Percentiles rank a stretch among this genome's conserved stretches.
Evolutionary conservation across 2,888 invertebrate species (phyloP).

Genomic region (Stenodera caucasica): DNA sequence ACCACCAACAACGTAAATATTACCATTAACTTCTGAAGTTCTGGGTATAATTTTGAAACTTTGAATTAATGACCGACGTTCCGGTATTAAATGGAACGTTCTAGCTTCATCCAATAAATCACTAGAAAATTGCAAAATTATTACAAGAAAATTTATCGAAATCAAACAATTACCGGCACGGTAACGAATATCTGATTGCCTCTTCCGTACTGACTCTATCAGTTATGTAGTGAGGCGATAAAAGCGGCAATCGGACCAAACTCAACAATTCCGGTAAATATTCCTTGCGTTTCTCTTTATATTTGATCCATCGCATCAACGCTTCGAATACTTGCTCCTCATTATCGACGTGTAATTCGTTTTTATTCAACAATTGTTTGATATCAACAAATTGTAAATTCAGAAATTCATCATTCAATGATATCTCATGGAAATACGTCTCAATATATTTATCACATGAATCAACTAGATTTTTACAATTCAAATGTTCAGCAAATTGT

Average conservation of each 20-base stretch:
- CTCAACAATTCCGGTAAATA: constrained; percentile 71
- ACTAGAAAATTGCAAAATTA: constrained; percentile 50
- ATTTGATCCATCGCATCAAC: constrained; percentile 78
- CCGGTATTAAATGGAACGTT: constrained; percentile 86
- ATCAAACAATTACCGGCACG: constrained; percentile 72
- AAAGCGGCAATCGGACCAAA: constrained; percentile 75
- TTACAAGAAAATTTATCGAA: no score
- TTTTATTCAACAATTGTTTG: constrained; percentile 69
- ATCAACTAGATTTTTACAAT: constrained; percentile 69
- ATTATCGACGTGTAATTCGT: constrained; percentile 74
- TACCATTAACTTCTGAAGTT: constrained; percentile 74
- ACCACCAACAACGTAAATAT: constrained; percentile 86
- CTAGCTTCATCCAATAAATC: constrained; percentile 86
- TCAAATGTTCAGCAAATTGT: constrained; percentile 77
- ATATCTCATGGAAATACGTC: constrained; percentile 76
- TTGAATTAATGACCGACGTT: constrained; percentile 74
- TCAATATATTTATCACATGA: constrained; percentile 80
- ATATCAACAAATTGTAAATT: constrained; percentile 65
- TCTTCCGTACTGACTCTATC: constrained; percentile 80
- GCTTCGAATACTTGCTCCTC: constrained; percentile 87
- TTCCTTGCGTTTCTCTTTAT: constrained; percentile 62
- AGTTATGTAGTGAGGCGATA: constrained; percentile 79
- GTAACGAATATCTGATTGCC: constrained; percentile 73
- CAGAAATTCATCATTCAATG: constrained; percentile 76
- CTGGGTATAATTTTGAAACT: constrained; percentile 77